Percentiles rank a stretch among this genome's conserved stretches.
Evolutionary conservation across 2,888 invertebrate species (phyloP).

Genomic region (Scaptomyza tumidula): DNA sequence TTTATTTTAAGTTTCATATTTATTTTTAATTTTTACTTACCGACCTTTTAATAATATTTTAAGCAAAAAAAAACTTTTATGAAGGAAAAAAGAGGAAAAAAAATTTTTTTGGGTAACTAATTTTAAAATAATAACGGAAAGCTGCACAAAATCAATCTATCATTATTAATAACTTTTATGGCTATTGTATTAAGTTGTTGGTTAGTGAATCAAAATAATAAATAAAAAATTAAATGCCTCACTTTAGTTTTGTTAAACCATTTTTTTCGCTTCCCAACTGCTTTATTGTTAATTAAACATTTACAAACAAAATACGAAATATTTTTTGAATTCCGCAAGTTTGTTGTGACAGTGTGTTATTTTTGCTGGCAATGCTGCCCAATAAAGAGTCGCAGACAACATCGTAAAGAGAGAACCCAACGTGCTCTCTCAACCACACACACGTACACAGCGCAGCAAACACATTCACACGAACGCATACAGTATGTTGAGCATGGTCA

Average conservation of each 20-base stretch:
- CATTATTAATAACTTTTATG: no score
- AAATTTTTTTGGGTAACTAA: no score
- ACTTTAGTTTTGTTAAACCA: neutral
- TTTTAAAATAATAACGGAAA: no score
- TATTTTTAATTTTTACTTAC: no score
- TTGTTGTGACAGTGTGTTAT: constrained; percentile 57
- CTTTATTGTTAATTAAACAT: neutral
- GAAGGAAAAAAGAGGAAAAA: no score
- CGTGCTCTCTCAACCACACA: neutral
- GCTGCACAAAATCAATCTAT: no score
- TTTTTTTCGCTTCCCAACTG: neutral
- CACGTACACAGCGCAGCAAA: constrained; percentile 1
- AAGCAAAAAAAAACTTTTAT: no score
- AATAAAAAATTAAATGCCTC: no score
- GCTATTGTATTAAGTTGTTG: no score
- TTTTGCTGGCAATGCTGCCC: constrained; percentile 48
- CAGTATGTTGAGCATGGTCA: constrained; percentile 1
- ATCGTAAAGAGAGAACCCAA: constrained; percentile 10
- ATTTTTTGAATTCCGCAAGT: constrained; percentile 35
- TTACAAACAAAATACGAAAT: neutral
- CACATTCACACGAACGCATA: neutral
- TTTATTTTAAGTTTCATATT: neutral
- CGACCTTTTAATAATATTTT: no score
- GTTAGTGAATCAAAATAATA: no score
- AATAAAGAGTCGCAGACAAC: constrained; percentile 23